Evolutionary conservation across 1,140 invertebrate species (phyloP).

Genomic region (Eufriesea mexicana): DNA sequence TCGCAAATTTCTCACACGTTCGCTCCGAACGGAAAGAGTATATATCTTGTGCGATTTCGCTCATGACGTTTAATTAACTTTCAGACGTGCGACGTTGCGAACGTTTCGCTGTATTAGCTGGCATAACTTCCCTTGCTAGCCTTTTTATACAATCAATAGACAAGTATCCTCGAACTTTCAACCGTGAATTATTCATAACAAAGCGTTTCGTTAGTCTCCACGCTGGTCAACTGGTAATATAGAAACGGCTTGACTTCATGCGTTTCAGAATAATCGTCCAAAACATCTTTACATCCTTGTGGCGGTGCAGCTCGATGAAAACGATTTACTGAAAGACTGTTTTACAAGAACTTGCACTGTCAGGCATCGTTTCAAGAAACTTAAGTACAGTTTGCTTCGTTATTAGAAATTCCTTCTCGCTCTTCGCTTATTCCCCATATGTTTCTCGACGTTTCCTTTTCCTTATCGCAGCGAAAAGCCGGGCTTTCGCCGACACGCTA

Average conservation of each 20-base stretch:
- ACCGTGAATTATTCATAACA: not conserved
- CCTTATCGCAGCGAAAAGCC: not conserved
- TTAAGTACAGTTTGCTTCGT: not conserved
- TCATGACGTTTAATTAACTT: not conserved
- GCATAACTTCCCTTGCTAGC: not conserved
- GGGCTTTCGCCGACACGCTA: not conserved
- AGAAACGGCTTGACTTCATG: not conserved
- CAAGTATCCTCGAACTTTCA: not conserved
- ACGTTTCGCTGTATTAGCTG: not conserved
- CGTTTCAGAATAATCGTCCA: too few relatives aligned
- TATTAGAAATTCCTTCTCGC: not conserved
- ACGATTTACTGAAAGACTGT: conserved; percentile 3
- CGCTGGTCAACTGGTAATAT: not conserved
- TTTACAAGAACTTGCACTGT: not conserved
- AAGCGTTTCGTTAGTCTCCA: conserved; percentile 8
- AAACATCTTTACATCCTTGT: conserved; percentile 6
- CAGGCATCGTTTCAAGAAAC: not conserved
- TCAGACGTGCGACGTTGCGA: not conserved
- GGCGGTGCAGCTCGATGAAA: not conserved
- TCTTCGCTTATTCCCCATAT: not conserved
- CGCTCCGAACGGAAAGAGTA: not conserved
- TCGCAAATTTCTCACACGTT: not conserved
- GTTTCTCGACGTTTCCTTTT: not conserved
- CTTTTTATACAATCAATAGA: not conserved
- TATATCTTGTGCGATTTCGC: conserved; percentile 10